Evolutionary conservation across 2,113 vertebrate genomes (phyloP), one percentile per base, ranked within the genome.

Genomic region (Brachypodius melanocephalos): DNA sequence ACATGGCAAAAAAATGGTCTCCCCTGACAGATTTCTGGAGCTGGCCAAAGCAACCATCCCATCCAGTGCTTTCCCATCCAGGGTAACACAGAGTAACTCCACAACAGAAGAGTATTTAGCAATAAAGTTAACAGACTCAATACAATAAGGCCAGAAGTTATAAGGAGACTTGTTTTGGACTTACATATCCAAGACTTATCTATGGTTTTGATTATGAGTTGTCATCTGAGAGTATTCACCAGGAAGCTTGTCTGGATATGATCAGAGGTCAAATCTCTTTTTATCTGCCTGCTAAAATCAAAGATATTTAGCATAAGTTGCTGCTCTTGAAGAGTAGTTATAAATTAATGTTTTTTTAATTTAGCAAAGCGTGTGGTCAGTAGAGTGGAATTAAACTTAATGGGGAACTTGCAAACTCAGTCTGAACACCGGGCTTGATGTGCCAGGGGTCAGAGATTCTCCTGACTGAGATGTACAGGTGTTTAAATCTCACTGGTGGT

Each of bases 151-250:
- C n/a, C 62, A 61, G 62, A 88, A 88, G 25, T 29, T 20, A 43
- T 34, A 58, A 40, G 19, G 40, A 72, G 58, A 65, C 1, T 4
- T 24, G 5, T 75, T 86, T 48, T 45, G 25, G 57, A 54, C 24
- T 85, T 75, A 21, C 2, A 8, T 55, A 31, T 40, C 0, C 0
- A 58, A 65, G 76, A 14, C 29, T 63, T 12, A 22, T 15, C 59
- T 84, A 34, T 87, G 25, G 3, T 71, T 62, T 38, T 65, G 46
- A 65, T 34, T 43, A 16, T 9, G 40, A 72, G 19, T 71, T 78
- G n/a, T 59, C 36, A 25, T 36, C 52, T 66, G 12, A 65, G 45
- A 48, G 8, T 80, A 55, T 63, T 84, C 19, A 48, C 7, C n/a
- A 73, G 45, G 38, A 46, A 24, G 38, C 40, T 63, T 68, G 32